Conservation (phyloP, 2,113 vertebrate species). For the Bombycilla garrulus region DNA sequence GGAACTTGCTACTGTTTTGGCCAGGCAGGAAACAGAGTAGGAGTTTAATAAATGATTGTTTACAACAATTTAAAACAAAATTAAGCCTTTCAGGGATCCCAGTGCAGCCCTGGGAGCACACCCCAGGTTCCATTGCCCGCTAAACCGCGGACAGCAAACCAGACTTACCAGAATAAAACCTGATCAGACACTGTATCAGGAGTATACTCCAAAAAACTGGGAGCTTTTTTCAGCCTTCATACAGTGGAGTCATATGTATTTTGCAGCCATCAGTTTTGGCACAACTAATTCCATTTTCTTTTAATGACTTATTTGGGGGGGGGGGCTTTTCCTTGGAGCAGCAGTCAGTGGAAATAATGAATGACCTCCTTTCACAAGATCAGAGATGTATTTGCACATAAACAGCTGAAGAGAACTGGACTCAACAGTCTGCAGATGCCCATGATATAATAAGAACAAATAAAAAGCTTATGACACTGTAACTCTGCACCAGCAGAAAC, state of each 20-base stretch:
- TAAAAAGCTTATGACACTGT: constrained; percentile 64
- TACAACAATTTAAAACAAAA: constrained; percentile 34
- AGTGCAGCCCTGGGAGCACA: constrained; percentile 2
- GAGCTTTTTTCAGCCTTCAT: not conserved
- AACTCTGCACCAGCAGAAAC: constrained; percentile 38
- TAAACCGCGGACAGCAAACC: not conserved
- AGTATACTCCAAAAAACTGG: not conserved
- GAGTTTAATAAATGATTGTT: constrained; percentile 21
- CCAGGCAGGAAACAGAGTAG: not conserved
- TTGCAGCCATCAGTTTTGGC: not conserved
- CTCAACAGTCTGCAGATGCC: constrained; percentile 43
- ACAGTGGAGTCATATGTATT: not conserved
- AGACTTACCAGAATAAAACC: constrained; percentile 12
- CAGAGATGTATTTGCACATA: constrained; percentile 18
- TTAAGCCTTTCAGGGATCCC: constrained; percentile 34
- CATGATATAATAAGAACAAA: constrained; percentile 49
- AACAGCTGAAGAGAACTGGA: constrained; percentile 42
- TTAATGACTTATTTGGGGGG: not conserved
- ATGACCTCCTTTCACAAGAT: constrained; percentile 2
- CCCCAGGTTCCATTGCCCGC: not conserved
- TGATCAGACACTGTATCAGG: not conserved
- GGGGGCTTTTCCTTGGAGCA: not conserved
- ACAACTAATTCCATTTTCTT: constrained; percentile 12
- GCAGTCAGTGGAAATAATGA: not conserved
- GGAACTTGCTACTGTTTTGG: not conserved